Conservation (phyloP, 1,140 invertebrate genomes). For the Euglossa dilemma region DNA sequence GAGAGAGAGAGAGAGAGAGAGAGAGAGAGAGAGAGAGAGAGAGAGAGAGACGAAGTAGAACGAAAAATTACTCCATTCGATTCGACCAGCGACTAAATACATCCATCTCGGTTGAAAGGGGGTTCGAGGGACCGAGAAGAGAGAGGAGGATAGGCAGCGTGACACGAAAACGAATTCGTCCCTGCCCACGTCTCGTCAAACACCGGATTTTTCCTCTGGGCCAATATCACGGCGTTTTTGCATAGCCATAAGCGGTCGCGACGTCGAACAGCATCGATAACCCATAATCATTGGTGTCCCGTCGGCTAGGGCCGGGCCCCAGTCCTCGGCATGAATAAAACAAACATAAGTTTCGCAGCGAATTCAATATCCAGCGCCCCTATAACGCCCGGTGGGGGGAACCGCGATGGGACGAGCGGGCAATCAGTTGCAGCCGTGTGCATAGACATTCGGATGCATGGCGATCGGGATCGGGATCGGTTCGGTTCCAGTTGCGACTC, state of each 20-base stretch:
- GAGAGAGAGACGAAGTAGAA: neutral
- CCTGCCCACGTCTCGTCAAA: constrained; percentile 18
- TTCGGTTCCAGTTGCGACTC: neutral
- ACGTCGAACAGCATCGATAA: constrained; percentile 62
- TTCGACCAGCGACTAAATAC: constrained; percentile 11
- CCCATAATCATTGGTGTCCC: constrained; percentile 59
- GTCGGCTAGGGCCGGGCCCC: neutral
- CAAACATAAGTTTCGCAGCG: constrained; percentile 58
- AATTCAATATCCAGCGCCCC: constrained; percentile 55
- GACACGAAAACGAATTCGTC: constrained; percentile 29
- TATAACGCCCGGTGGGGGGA: neutral
- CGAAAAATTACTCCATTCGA: constrained; percentile 11
- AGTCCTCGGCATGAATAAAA: constrained; percentile 36
- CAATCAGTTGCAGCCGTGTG: constrained; percentile 59
- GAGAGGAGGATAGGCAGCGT: neutral
- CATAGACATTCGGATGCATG: constrained; percentile 39
- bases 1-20: no score
- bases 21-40: no score
- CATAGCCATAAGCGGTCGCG: constrained; percentile 53
- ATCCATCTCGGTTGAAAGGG: neutral
- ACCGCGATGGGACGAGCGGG: constrained; percentile 19
- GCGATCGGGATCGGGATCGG: neutral
- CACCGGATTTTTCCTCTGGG: constrained; percentile 24
- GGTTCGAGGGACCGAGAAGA: neutral
- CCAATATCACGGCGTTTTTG: constrained; percentile 47